Evolutionary conservation across 2,888 invertebrate species (phyloP).

Genomic region (Lumbricus terrestris): DNA sequence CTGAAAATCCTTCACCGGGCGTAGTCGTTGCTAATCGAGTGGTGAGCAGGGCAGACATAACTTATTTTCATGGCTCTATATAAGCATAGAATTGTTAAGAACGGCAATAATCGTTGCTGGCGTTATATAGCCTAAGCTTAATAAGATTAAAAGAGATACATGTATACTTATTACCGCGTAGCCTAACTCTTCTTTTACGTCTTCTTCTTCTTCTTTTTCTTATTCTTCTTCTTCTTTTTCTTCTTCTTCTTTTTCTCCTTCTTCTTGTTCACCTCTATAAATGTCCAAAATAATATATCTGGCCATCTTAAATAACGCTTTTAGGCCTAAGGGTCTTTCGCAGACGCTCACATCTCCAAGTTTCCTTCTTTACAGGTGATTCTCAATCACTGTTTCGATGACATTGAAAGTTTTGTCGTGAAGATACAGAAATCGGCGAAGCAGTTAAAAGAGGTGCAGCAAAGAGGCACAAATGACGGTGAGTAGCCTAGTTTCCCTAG

Average conservation of each 20-base stretch:
- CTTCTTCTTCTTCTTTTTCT: too few relatives aligned
- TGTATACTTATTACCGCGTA: too few relatives aligned
- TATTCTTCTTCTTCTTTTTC: too few relatives aligned
- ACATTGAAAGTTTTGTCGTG: not conserved
- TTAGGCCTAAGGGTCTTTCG: not conserved
- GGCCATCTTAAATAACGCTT: not conserved
- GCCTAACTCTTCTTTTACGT: too few relatives aligned
- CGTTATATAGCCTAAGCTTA: too few relatives aligned
- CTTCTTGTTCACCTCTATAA: too few relatives aligned
- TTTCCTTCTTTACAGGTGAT: not conserved
- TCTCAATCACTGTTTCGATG: not conserved
- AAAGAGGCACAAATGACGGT: not conserved
- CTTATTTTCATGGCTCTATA: not conserved
- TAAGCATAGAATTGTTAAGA: too few relatives aligned
- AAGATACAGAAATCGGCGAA: not conserved
- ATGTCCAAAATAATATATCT: not conserved
- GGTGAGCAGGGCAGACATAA: not conserved
- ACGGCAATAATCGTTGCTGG: too few relatives aligned
- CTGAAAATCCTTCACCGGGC: not conserved
- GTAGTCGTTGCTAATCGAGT: not conserved
- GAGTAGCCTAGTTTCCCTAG: not conserved
- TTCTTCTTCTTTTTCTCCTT: too few relatives aligned
- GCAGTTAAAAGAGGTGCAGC: not conserved
- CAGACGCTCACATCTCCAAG: not conserved
- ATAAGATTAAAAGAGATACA: too few relatives aligned